Base-by-base conservation (phyloP, 1,140 invertebrate species). In the Ips nitidus region DNA sequence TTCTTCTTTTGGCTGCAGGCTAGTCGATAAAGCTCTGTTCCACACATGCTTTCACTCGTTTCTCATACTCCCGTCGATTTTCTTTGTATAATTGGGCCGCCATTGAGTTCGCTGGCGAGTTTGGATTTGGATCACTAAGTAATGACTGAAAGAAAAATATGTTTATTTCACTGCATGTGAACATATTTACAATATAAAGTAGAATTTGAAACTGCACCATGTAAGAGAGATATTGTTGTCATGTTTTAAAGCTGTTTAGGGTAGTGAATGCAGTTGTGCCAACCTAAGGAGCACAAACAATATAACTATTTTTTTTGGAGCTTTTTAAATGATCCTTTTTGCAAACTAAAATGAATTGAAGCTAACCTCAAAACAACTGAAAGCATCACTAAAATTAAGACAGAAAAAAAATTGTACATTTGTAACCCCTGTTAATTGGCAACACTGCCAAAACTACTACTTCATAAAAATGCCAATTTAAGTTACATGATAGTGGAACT, bases 1-100 rank as follows among this genome's bases (percentile, higher is more conserved):
- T 22, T 22, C 22, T 56, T 50, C 5, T 74, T 69, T 56, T 43
- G 62, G 61, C 6, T 71, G 66, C 41, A 57, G 63, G 87, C 89
- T 93, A 95, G 88, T 95, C 93, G 84, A 94, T 91, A 87, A 95
- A 95, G 84, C 92, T 94, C 84, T 96, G 94, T 87, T 97, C 94
- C 80, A 97, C 95, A 83, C 94, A 97, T 80, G 94, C 92, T 86
- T 95, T 95, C 78, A 97, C 94, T 86, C 94, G 87, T 84, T 97
- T 97, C 85, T 97, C 95, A 84, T 98, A 97, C 86, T 97, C 94
- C 78, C 94, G 87, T 81, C 93, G 87, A 83, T 96, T 95, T 83
- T 95, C 93, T 87, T 95, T 95, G 84, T 97, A 98, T 76, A 97
- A 88, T 86, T 97, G 94, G 72, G 95, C 95, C 80, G 95, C 95